A percentile compares a stretch with the other conserved stretches of the same genome.
Evolutionary conservation across 2,888 invertebrate species (phyloP).

Genomic region (Brenthis daphne): DNA sequence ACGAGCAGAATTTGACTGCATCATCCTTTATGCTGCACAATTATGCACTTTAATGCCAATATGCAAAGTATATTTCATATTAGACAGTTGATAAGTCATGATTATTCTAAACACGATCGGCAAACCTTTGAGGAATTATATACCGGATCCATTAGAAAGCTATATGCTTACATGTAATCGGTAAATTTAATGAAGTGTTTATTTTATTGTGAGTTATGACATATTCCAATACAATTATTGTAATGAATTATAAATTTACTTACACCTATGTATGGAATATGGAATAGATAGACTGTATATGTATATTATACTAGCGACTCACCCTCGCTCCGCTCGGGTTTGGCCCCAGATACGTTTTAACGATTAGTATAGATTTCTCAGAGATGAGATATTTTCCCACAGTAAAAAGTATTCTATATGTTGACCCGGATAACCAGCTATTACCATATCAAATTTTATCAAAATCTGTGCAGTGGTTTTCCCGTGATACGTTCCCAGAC

Average conservation of each 20-base stretch:
- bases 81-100: not conserved
- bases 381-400: no score
- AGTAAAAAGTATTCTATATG: no score
- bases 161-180: not conserved
- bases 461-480: no score
- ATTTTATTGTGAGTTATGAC: not conserved
- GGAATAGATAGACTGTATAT: no score
- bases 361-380: no score
- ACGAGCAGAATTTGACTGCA: slow-evolving; percentile 12
- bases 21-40: not conserved
- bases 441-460: no score
- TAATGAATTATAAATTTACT: not conserved
- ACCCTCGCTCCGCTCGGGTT: no score
- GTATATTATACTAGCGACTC: no score
- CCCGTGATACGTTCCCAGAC: no score
- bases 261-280: not conserved
- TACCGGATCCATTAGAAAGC: slow-evolving; percentile 22
- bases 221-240: not conserved
- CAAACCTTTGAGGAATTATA: slow-evolving; percentile 18
- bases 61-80: not conserved
- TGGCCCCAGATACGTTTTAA: no score
- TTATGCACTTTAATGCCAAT: not conserved
- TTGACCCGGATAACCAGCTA: no score
- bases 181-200: no score
- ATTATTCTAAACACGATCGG: slow-evolving; percentile 26